Conservation (phyloP, 2,113 vertebrate species). For the Glaucidium brasilianum region DNA sequence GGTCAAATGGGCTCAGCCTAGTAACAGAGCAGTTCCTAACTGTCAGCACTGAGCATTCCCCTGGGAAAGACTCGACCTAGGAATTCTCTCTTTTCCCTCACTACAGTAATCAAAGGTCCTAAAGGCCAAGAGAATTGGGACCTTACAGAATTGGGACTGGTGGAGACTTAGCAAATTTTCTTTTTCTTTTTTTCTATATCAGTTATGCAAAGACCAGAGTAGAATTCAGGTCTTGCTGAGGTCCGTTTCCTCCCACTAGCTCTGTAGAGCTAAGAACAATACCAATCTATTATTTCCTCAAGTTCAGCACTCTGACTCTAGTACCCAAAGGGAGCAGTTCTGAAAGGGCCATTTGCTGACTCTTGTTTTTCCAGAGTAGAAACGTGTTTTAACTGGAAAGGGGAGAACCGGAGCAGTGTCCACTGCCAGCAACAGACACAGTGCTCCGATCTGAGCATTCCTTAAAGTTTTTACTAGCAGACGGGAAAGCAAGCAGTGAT, state of each 20-base stretch:
- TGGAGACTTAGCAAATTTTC: not conserved
- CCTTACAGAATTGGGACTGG: not conserved
- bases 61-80: not conserved
- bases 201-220: not conserved
- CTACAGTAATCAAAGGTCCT: not conserved
- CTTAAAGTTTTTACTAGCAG: slow-evolving; percentile 6
- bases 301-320: not conserved
- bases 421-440: slow-evolving; percentile 73
- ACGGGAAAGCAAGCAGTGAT: slow-evolving; percentile 4
- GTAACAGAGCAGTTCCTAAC: not conserved
- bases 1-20: not conserved
- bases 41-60: not conserved
- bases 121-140: not conserved
- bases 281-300: not conserved
- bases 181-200: not conserved
- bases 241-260: slow-evolving; percentile 8
- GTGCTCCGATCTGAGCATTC: not conserved
- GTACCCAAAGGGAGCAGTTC: not conserved
- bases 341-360: not conserved
- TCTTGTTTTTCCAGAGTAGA: slow-evolving; percentile 1
- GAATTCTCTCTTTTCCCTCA: slow-evolving; percentile 11
- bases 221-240: slow-evolving; percentile 3
- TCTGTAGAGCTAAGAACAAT: not conserved
- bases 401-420: slow-evolving; percentile 37
- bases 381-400: not conserved